phyloP scores from a whole-genome alignment of 2,888 invertebrate species.

The Cosmorhoe ocellata region DNA sequence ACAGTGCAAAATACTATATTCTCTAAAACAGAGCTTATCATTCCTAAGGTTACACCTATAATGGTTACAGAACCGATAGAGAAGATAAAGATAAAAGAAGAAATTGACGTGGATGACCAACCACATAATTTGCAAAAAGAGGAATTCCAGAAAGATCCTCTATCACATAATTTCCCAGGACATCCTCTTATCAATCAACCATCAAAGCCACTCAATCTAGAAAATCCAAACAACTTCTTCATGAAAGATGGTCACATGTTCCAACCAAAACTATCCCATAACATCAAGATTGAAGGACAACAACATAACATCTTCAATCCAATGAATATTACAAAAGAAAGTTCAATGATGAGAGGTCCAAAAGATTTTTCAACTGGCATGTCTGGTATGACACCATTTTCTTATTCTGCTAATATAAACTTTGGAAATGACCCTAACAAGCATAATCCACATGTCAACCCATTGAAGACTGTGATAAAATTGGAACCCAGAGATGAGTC shows the following conservation, averaged over 20 bases:
- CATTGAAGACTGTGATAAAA: constrained; percentile 77
- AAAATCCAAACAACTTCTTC: constrained; percentile 75
- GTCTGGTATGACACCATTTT: constrained; percentile 68
- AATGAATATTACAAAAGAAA: constrained; percentile 71
- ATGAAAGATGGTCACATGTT: constrained; percentile 75
- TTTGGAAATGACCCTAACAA: constrained; percentile 70
- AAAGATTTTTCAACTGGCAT: constrained; percentile 70
- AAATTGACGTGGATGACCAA: constrained; percentile 74
- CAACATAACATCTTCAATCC: constrained; percentile 71
- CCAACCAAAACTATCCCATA: constrained; percentile 69
- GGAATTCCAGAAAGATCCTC: constrained; percentile 73
- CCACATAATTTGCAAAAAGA: constrained; percentile 70
- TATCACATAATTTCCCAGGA: constrained; percentile 69
- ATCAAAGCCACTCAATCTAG: constrained; percentile 72
- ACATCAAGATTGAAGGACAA: constrained; percentile 74
- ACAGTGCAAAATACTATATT: constrained; percentile 56
- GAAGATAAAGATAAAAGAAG: constrained; percentile 78
- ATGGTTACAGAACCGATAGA: constrained; percentile 77
- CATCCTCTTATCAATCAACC: constrained; percentile 59
- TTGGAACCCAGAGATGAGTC: constrained; percentile 78
- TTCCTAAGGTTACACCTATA: constrained; percentile 83
- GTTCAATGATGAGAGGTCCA: constrained; percentile 68
- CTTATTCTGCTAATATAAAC: constrained; percentile 67
- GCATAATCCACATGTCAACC: constrained; percentile 71
- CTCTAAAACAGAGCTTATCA: constrained; percentile 84